phyloP scores from a whole-genome alignment of 2,797 vertebrate species.

The Myotis vivesi region DNA sequence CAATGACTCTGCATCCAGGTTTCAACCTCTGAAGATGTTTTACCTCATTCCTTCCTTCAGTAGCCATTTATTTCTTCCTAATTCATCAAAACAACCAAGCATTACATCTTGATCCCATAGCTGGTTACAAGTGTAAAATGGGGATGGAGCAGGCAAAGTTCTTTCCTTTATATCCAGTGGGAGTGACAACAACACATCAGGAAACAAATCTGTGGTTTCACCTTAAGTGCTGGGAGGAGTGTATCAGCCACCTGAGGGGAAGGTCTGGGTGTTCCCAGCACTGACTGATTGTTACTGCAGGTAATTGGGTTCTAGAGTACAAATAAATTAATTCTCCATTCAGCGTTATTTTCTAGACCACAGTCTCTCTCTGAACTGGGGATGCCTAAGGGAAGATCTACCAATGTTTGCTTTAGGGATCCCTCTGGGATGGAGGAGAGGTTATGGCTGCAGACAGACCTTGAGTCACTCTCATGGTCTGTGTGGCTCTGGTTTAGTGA shows the following conservation, averaged over 20 bases:
- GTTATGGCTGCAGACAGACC: neutral
- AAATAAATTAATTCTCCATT: neutral
- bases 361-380: neutral
- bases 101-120: neutral
- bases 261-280: neutral
- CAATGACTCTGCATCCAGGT: neutral
- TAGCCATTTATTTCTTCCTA: neutral
- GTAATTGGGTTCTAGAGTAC: neutral
- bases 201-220: neutral
- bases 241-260: accelerated
- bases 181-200: too few species aligned
- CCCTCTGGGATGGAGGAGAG: too few species aligned
- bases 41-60: neutral
- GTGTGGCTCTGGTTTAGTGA: neutral
- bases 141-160: neutral
- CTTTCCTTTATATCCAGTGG: neutral
- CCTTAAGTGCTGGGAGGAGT: neutral
- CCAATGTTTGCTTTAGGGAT: too few species aligned
- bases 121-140: neutral
- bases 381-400: neutral
- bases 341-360: neutral
- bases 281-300: neutral
- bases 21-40: too few species aligned
- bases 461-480: accelerated
- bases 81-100: accelerated